Percentiles rank a stretch among this genome's conserved stretches.
These are phyloP conservation scores for Hipparchia semele DNA, from an alignment of 2,888 invertebrate species.

Conservation along the genomic window DNA sequence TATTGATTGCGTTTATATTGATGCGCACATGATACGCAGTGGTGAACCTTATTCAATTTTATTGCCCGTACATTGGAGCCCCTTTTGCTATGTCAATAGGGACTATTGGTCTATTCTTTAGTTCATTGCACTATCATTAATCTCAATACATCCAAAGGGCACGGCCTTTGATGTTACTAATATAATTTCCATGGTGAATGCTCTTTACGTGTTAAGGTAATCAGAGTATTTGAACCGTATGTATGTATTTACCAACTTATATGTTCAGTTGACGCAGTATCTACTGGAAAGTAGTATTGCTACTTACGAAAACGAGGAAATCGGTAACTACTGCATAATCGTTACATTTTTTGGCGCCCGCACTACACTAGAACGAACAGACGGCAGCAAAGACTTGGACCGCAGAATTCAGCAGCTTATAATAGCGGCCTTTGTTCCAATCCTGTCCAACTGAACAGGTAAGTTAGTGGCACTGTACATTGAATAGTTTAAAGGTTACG, in stretches of 20 bases:
- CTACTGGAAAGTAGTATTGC: no score
- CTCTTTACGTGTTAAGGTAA: slow-evolving; percentile 17
- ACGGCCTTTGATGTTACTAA: slow-evolving; percentile 32
- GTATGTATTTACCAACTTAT: no score
- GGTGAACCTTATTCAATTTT: background rate
- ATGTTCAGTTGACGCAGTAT: no score
- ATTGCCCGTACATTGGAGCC: background rate
- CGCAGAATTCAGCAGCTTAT: no score
- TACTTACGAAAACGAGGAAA: no score
- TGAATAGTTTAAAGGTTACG: slow-evolving; percentile 4
- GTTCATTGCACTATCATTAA: slow-evolving; percentile 21
- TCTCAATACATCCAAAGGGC: slow-evolving; percentile 24
- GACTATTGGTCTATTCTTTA: background rate
- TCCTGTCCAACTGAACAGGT: no score
- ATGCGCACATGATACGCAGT: no score
- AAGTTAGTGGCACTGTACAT: background rate
- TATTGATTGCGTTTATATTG: slow-evolving; percentile 14
- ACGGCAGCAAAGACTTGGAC: no score
- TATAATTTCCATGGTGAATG: slow-evolving; percentile 27
- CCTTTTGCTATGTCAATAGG: background rate
- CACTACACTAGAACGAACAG: no score
- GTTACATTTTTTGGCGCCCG: no score
- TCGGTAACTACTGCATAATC: no score
- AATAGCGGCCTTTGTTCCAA: no score
- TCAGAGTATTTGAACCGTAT: slow-evolving; percentile 14